Conservation (phyloP, 2,888 invertebrate species). For the Atrina japonica region DNA sequence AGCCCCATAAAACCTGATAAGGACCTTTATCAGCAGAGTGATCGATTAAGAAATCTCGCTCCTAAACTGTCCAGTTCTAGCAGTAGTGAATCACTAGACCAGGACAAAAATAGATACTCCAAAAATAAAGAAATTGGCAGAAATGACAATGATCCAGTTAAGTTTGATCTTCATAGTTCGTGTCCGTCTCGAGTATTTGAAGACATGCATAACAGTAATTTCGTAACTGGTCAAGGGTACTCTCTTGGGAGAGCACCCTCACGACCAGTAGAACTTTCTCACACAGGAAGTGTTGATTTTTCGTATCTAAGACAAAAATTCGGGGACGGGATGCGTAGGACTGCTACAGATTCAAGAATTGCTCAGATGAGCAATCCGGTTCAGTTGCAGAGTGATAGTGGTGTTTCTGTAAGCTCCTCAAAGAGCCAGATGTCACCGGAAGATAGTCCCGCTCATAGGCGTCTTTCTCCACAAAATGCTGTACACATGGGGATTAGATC, state of each 20-base stretch:
- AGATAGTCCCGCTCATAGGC: constrained; percentile 54
- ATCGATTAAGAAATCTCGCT: constrained; percentile 65
- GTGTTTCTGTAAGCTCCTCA: constrained; percentile 35
- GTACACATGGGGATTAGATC: constrained; percentile 77
- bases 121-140: not conserved
- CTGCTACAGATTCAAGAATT: constrained; percentile 69
- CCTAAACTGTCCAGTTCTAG: constrained; percentile 68
- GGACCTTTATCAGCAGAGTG: constrained; percentile 32
- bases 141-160: constrained; percentile 28
- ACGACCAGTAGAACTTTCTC: constrained; percentile 64
- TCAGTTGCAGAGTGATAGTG: constrained; percentile 43
- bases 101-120: constrained; percentile 33
- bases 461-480: constrained; percentile 68
- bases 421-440: constrained; percentile 52
- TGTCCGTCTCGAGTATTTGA: constrained; percentile 38
- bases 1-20: constrained; percentile 61
- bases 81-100: constrained; percentile 65
- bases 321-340: constrained; percentile 62
- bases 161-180: constrained; percentile 39
- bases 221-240: constrained; percentile 27
- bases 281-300: constrained; percentile 67
- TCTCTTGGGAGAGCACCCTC: constrained; percentile 49
- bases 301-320: constrained; percentile 56
- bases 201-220: constrained; percentile 41
- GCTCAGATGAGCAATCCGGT: constrained; percentile 51